These are phyloP conservation scores for Aegithalos caudatus DNA, from an alignment of 2,113 vertebrate species.

Conservation along the genomic window DNA sequence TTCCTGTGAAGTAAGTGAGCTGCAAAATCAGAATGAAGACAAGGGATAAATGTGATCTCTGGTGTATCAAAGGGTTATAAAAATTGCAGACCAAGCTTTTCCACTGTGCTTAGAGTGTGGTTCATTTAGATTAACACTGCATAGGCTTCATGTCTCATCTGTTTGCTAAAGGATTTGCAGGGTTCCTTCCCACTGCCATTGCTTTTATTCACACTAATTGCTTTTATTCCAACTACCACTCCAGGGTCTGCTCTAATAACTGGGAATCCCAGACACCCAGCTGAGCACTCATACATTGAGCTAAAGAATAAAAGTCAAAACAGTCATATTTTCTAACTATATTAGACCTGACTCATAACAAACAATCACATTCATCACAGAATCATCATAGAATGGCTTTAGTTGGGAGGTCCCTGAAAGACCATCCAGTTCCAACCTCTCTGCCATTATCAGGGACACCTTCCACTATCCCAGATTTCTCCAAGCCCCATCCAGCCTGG, in stretches of 20 bases:
- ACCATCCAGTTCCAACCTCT: background rate
- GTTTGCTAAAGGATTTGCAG: background rate
- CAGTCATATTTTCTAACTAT: background rate
- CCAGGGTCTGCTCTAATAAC: background rate
- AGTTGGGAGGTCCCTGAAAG: background rate
- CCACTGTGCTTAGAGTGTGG: background rate
- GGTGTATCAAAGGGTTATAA: background rate
- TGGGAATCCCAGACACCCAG: background rate
- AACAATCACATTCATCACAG: accelerated
- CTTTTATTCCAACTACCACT: background rate
- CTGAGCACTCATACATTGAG: background rate
- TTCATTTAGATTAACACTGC: background rate
- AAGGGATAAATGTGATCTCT: background rate
- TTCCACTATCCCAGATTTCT: background rate
- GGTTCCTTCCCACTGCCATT: background rate
- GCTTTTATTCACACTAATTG: background rate
- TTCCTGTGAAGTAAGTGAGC: background rate
- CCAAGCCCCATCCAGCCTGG: background rate
- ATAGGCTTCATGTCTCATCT: background rate
- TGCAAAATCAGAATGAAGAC: background rate
- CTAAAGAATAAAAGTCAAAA: background rate
- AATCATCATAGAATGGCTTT: background rate
- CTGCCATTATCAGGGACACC: background rate
- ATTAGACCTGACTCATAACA: background rate
- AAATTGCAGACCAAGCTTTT: background rate